Evolutionary conservation across 35 echinoderm and acorn worm genomes (phyloP), one percentile per base, ranked within the genome.

Genomic region (Apostichopus californicus): DNA sequence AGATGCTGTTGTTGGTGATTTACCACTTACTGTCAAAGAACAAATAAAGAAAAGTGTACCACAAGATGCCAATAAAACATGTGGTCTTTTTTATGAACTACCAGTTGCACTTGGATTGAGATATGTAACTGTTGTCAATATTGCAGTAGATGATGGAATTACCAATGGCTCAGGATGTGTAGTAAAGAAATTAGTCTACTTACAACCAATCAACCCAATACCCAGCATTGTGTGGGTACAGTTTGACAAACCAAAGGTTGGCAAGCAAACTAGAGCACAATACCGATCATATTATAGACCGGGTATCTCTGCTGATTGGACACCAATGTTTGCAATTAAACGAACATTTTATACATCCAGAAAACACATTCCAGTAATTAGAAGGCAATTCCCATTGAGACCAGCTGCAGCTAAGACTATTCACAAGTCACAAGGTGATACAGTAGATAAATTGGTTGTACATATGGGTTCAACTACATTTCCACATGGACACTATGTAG

Each of bases 251-350:
- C 55, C 6, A 2, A 80, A 91, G 56, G 34, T 80, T 80, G 90
- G 90, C 34, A 15, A 9, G 24, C 46, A 91, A 6, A 78, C 71
- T 5, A 91, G 90, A 91, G n/a, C 72, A 12, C 52, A 79, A 80
- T 91, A 91, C 56, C n/a, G 56, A 57, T 55, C 70, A 55, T 91
- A 78, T 60, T 91, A 79, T 54, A 78, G 8, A 56, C 10, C 25
- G 17, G 20, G 11, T 56, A 59, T 87, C 21, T 21, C 7, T 15
- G 4, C 72, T 57, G 26, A 77, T 7, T 78, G 72, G 72, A 80
- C 77, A 78, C 90, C 90, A 9, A 11, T 91, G 7, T 91, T 91
- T 91, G 90, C 90, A 15, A 78, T 91, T 56, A 79, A 77, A 91
- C 72, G 90, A 22, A 91, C 21, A 11, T 80, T 91, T 80, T 56